These are phyloP conservation scores for Phoebastria nigripes DNA, from an alignment of 2,797 vertebrate genomes.

Conservation along the genomic window DNA sequence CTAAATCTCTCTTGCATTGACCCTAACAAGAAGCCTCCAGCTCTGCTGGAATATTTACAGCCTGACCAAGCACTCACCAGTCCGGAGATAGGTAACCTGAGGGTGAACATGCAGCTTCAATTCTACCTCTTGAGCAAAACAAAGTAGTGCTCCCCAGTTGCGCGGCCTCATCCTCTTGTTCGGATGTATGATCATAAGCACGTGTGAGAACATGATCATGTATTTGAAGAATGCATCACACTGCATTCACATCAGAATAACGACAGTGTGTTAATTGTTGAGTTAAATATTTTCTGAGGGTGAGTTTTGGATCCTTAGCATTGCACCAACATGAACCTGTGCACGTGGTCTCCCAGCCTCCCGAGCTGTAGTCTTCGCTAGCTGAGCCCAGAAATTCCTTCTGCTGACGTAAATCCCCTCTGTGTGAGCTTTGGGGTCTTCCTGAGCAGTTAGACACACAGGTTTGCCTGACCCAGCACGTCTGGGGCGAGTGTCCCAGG, in stretches of 20 bases:
- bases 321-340: not conserved
- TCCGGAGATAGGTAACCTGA: not conserved
- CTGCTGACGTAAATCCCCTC: rapidly evolving
- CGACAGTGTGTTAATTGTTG: not conserved
- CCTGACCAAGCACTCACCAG: not conserved
- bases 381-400: not conserved
- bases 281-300: not conserved
- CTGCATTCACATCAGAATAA: not conserved
- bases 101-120: not conserved
- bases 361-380: not conserved
- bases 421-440: not conserved
- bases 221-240: not conserved
- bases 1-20: not conserved
- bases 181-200: not conserved
- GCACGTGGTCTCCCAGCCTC: not conserved
- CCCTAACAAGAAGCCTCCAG: not conserved
- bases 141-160: rapidly evolving
- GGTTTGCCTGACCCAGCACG: not conserved
- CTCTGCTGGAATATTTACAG: not conserved
- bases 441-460: rapidly evolving
- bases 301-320: not conserved
- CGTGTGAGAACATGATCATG: not conserved
- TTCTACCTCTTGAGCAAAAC: not conserved
- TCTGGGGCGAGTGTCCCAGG: not conserved
- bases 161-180: not conserved